A percentile compares a stretch with the other conserved stretches of the same genome.
Conservation (phyloP, 2,113 vertebrate genomes). For the Callipepla californica region DNA sequence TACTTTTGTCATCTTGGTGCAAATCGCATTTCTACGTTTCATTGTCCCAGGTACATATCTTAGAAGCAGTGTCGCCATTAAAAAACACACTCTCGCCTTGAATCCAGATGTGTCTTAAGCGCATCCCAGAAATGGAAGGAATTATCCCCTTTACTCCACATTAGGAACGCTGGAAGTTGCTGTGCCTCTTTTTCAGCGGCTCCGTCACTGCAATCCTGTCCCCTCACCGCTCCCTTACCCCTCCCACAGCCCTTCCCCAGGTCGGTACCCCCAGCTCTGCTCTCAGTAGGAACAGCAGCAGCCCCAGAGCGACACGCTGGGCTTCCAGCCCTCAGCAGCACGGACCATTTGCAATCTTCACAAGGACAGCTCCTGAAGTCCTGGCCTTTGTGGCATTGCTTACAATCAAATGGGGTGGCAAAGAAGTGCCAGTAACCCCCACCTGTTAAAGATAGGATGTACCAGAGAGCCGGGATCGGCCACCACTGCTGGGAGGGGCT, state of each 20-base stretch:
- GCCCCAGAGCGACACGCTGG: neutral
- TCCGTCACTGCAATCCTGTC: neutral
- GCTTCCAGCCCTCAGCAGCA: neutral
- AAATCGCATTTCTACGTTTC: neutral
- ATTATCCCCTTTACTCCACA: neutral
- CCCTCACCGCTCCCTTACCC: rapidly evolving
- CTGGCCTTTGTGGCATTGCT: neutral
- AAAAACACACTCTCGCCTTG: neutral
- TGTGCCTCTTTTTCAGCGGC: no score
- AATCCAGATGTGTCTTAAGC: neutral
- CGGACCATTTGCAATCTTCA: neutral
- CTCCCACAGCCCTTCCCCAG: neutral
- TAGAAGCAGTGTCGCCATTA: neutral
- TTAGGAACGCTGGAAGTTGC: neutral
- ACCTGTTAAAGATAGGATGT: neutral
- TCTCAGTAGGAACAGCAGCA: neutral
- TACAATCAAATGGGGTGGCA: no score
- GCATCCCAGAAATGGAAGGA: neutral
- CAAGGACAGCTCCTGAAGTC: neutral
- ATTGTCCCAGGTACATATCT: neutral
- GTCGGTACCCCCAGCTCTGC: no score
- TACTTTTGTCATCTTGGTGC: neutral
- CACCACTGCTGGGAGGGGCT: neutral
- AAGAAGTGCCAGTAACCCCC: neutral
- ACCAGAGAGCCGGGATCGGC: neutral